A percentile compares a stretch with the other conserved stretches of the same genome.
These are phyloP conservation scores for Lasioglossum marginatum DNA, from an alignment of 2,888 invertebrate genomes.

Conservation along the genomic window DNA sequence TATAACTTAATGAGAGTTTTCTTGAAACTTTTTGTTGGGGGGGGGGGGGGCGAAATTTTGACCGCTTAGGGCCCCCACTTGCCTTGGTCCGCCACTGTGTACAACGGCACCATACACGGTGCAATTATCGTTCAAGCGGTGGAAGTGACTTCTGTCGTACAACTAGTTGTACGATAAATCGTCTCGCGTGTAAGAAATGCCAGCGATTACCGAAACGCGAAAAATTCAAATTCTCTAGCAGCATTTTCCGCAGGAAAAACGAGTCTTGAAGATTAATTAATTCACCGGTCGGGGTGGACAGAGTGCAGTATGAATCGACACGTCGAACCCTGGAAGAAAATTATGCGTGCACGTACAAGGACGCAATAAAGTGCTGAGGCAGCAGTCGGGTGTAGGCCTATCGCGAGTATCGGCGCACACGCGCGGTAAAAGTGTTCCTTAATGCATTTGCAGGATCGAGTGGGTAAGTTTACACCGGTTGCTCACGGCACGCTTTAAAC, in stretches of 20 bases:
- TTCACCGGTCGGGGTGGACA: constrained; percentile 19
- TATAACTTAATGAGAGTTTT: too few relatives aligned
- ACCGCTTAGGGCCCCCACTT: too few relatives aligned
- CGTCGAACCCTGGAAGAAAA: constrained; percentile 48
- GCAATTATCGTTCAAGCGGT: too few relatives aligned
- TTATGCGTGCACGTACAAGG: constrained; percentile 57
- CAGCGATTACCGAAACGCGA: constrained; percentile 12
- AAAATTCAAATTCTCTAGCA: too few relatives aligned
- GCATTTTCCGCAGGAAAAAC: not conserved
- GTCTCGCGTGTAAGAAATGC: too few relatives aligned
- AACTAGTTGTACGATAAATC: too few relatives aligned
- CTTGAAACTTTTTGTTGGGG: too few relatives aligned
- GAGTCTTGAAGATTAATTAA: constrained; percentile 63
- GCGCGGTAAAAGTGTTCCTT: constrained; percentile 63
- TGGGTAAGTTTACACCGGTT: constrained; percentile 71
- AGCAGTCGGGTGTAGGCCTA: constrained; percentile 19
- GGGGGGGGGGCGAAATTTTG: too few relatives aligned
- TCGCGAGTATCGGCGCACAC: constrained; percentile 37
- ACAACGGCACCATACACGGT: too few relatives aligned
- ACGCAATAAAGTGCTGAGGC: constrained; percentile 67
- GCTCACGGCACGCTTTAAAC: constrained; percentile 71
- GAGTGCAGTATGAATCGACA: constrained; percentile 5
- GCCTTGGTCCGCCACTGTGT: too few relatives aligned
- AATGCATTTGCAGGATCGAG: constrained; percentile 68
- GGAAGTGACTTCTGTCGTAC: too few relatives aligned